Base-by-base conservation (phyloP, 37 sponge, comb jelly and placozoan genomes). In the Theonella swinhoei region DNA sequence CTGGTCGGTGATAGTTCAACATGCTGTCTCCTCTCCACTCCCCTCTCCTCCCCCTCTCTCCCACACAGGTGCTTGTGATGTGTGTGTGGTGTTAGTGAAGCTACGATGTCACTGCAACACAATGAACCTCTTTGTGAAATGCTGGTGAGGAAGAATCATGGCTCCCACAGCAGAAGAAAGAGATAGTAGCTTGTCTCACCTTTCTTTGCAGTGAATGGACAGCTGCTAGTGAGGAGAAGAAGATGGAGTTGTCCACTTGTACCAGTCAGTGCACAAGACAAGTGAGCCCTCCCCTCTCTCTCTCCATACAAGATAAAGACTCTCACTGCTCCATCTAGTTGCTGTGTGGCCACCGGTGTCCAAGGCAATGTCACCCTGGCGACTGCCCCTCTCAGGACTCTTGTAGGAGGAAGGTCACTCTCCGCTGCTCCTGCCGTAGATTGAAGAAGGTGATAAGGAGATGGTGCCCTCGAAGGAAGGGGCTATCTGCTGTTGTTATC, bases 391-490 rank as follows among this genome's bases (percentile, higher is more conserved):
- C 72, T n/a, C 62, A 38, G 31, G 61, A 65, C 24, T 28, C 62
- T 59, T 95, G 96, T 62, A 72, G 62, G 61, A 83, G 70, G 28
- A 80, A 76, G 36, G 82, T 89, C 66, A 87, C 94, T 36, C 2
- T 92, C 25, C 72, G 91, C 25, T 95, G 96, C 32, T 65, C 85
- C 26, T 95, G 96, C 41, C 81, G 75, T 8, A 86, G 94, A 62
- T 24, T 87, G 29, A 95, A 93, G 79, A 91, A 91, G 83, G 95
- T 93, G 54, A n/a, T n/a, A n/a, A n/a, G n/a, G n/a, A n/a, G n/a
- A n/a, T n/a, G n/a, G n/a, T n/a, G n/a, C n/a, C n/a, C n/a, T n/a
- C n/a, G n/a, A n/a, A n/a, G n/a, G n/a, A n/a, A n/a, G n/a, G n/a
- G n/a, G n/a, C n/a, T n/a, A n/a, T n/a, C n/a, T n/a, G n/a, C n/a